These are phyloP conservation scores for Danio jaintianensis DNA, from an alignment of 2,797 vertebrate species.

Conservation along the genomic window DNA sequence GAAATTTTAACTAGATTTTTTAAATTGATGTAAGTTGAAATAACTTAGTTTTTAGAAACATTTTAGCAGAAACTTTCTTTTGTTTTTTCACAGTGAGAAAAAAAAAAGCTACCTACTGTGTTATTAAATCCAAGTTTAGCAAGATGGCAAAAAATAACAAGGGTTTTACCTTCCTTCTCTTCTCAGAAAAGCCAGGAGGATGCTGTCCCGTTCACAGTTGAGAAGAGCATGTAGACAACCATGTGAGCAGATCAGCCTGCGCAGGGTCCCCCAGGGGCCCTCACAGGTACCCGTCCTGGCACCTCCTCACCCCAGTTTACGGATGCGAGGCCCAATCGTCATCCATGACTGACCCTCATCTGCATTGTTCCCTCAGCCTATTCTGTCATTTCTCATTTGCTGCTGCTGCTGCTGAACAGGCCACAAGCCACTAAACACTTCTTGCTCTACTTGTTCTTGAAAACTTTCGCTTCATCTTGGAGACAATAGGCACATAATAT, in stretches of 20 bases:
- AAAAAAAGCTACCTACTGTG: not conserved
- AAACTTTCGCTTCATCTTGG: constrained; percentile 9
- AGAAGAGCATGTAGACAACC: constrained; percentile 90
- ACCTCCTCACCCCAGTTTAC: constrained; percentile 81
- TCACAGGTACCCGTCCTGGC: constrained; percentile 77
- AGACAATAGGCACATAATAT: constrained; percentile 19
- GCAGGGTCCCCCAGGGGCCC: constrained; percentile 75
- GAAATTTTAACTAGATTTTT: too few species aligned
- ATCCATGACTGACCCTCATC: constrained; percentile 80
- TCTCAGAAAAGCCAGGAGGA: constrained; percentile 86
- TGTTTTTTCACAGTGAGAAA: too few species aligned
- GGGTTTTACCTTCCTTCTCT: constrained; percentile 51
- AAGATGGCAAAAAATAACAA: constrained; percentile 4
- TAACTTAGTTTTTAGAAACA: too few species aligned
- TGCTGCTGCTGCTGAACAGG: constrained; percentile 10
- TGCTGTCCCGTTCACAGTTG: constrained; percentile 88
- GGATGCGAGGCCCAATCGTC: constrained; percentile 84
- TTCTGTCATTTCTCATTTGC: constrained; percentile 41
- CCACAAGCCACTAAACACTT: constrained; percentile 13
- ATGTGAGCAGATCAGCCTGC: constrained; percentile 83
- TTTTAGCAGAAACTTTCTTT: too few species aligned
- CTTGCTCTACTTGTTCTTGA: constrained; percentile 3
- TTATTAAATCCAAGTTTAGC: not conserved
- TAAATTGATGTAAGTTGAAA: too few species aligned
- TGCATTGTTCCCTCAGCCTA: constrained; percentile 25